These are phyloP conservation scores for Periophthalmus magnuspinnatus DNA, from an alignment of 2,797 vertebrate species.

Conservation along the genomic window DNA sequence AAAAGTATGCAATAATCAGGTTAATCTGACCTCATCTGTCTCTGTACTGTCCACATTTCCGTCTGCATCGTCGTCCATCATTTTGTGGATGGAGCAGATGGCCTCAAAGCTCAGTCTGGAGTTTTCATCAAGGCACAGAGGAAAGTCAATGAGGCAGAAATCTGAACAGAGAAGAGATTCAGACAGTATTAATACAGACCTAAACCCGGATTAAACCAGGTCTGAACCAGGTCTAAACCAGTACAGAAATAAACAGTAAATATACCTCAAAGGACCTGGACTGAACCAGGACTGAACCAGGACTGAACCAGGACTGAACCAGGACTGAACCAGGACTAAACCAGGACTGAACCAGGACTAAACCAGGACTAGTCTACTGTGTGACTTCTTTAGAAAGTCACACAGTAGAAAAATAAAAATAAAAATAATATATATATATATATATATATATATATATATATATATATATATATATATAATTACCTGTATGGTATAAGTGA, in stretches of 20 bases:
- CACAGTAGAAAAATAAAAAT: too few species aligned
- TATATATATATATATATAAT: too few species aligned
- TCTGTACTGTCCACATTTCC: slow-evolving; percentile 89
- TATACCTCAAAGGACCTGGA: too few species aligned
- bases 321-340: too few species aligned
- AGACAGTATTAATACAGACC: background rate
- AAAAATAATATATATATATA: too few species aligned
- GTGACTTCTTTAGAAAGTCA: too few species aligned
- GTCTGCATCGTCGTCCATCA: slow-evolving; percentile 95
- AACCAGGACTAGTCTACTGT: too few species aligned
- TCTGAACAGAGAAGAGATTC: slow-evolving; percentile 35
- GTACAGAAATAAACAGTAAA: too few species aligned
- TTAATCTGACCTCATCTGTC: slow-evolving; percentile 84
- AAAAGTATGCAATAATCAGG: background rate
- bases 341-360: background rate
- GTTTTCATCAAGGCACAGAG: slow-evolving; percentile 83
- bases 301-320: background rate
- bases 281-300: too few species aligned
- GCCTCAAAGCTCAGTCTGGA: slow-evolving; percentile 90
- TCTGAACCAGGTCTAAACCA: too few species aligned
- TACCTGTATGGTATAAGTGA: too few species aligned
- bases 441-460: too few species aligned
- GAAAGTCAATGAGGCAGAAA: slow-evolving; percentile 84
- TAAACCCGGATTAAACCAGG: background rate
- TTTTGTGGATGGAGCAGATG: slow-evolving; percentile 88